A percentile compares a stretch with the other conserved stretches of the same genome.
phyloP scores from a whole-genome alignment of 2,888 invertebrate species.

The Caenorhabditis becei region DNA sequence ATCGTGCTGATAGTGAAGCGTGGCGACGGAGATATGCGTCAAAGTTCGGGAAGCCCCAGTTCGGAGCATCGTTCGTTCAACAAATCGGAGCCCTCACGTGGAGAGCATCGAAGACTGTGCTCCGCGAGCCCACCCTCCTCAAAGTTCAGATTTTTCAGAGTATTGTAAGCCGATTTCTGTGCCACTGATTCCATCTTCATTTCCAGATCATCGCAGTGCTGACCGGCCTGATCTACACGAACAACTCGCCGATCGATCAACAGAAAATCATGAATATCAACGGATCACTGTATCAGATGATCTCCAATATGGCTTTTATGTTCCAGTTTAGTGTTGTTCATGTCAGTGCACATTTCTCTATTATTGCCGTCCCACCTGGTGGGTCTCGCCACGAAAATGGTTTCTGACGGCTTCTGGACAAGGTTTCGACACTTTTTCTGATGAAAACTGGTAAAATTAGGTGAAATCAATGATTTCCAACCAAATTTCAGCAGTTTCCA shows the following conservation, averaged over 20 bases:
- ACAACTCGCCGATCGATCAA: conserved; percentile 84
- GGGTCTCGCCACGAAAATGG: too few species aligned
- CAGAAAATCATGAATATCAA: conserved; percentile 90
- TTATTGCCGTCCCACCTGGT: too few species aligned
- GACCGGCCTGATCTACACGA: conserved; percentile 88
- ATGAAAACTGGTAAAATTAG: too few species aligned
- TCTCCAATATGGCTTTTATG: conserved; percentile 95
- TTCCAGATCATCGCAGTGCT: conserved; percentile 90
- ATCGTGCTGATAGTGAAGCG: conserved; percentile 43
- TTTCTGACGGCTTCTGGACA: too few species aligned
- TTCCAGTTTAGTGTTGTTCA: conserved; percentile 95
- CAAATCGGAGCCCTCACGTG: conserved; percentile 93
- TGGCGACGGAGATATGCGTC: conserved; percentile 54
- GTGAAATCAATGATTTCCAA: too few species aligned
- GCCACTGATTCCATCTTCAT: too few species aligned
- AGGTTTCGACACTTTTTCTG: too few species aligned
- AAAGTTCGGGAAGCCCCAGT: conserved; percentile 17
- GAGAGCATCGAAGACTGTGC: conserved; percentile 92
- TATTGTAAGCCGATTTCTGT: conserved; percentile 89
- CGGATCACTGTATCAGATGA: conserved; percentile 91
- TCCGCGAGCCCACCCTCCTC: conserved; percentile 93
- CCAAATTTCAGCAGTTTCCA: too few species aligned
- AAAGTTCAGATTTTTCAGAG: conserved; percentile 93
- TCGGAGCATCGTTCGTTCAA: conserved; percentile 86
- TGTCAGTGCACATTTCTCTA: too few species aligned